Evolutionary conservation across 2,888 invertebrate species (phyloP).

Genomic region (Clepsis dumicolana): DNA sequence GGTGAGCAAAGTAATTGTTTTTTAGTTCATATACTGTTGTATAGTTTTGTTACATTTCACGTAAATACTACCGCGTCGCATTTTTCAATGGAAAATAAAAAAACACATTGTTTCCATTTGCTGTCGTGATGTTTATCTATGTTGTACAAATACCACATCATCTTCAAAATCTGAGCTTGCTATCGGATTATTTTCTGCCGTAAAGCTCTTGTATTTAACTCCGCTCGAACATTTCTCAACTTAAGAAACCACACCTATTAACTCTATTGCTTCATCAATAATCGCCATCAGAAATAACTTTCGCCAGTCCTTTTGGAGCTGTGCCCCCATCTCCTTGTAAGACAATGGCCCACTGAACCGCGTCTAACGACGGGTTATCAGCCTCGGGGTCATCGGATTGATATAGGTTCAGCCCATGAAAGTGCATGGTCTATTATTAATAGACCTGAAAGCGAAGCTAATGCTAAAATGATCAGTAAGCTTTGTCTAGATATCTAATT

Average conservation of each 20-base stretch:
- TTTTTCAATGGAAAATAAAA: too few relatives aligned
- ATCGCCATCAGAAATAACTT: slow-evolving; percentile 55
- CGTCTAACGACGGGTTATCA: slow-evolving; percentile 57
- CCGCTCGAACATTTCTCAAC: not conserved
- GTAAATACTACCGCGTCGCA: too few relatives aligned
- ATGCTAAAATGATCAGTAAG: not conserved
- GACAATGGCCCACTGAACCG: slow-evolving; percentile 72
- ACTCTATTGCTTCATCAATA: slow-evolving; percentile 12
- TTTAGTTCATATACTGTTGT: too few relatives aligned
- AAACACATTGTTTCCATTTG: too few relatives aligned
- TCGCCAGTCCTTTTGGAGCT: slow-evolving; percentile 69
- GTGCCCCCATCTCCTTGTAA: slow-evolving; percentile 66
- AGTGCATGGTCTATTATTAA: slow-evolving; percentile 27
- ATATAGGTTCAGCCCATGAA: slow-evolving; percentile 33
- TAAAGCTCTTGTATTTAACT: not conserved
- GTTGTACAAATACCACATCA: too few relatives aligned
- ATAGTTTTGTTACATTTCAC: too few relatives aligned
- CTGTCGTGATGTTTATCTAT: too few relatives aligned
- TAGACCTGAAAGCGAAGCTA: slow-evolving; percentile 12
- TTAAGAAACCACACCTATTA: not conserved
- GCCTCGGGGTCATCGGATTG: slow-evolving; percentile 66
- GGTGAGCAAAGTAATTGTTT: too few relatives aligned
- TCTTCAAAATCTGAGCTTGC: not conserved
- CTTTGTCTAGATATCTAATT: not conserved
- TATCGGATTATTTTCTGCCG: not conserved